Conservation (phyloP, 2,113 vertebrate species). For the Antennarius striatus region DNA sequence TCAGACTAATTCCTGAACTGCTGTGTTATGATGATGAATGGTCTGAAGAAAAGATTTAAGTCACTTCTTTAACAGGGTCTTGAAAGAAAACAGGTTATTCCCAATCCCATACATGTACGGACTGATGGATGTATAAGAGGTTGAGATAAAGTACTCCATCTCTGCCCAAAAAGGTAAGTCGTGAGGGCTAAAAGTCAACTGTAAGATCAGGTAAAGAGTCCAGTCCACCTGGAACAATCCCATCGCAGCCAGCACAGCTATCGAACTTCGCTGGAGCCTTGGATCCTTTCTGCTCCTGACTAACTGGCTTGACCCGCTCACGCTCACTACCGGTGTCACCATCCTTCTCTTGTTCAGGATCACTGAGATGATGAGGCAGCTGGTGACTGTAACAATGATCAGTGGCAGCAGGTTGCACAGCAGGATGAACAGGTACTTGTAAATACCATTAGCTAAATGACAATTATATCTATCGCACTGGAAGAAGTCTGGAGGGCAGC, state of each 20-base stretch:
- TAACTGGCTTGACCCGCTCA: background rate
- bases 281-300: slow-evolving; percentile 9
- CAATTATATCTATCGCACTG: slow-evolving; percentile 58
- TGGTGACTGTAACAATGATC: slow-evolving; percentile 65
- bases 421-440: slow-evolving; percentile 68
- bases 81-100: slow-evolving; percentile 68
- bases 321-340: slow-evolving; percentile 22
- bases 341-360: slow-evolving; percentile 58
- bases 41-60: background rate
- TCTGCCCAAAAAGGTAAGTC: slow-evolving; percentile 62
- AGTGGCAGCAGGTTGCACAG: slow-evolving; percentile 73
- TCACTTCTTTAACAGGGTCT: slow-evolving; percentile 44
- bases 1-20: too few relatives aligned
- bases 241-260: slow-evolving; percentile 75
- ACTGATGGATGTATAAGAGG: slow-evolving; percentile 71
- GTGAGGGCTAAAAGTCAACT: slow-evolving; percentile 32
- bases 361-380: slow-evolving; percentile 66
- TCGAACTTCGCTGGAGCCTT: slow-evolving; percentile 54
- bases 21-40: too few relatives aligned
- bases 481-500: slow-evolving; percentile 70
- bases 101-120: slow-evolving; percentile 79
- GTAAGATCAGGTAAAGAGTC: slow-evolving; percentile 73
- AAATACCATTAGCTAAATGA: slow-evolving; percentile 46
- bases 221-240: slow-evolving; percentile 75
- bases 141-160: slow-evolving; percentile 72